These are phyloP conservation scores for Pipistrellus kuhlii DNA, from an alignment of 2,797 vertebrate species.

Conservation along the genomic window DNA sequence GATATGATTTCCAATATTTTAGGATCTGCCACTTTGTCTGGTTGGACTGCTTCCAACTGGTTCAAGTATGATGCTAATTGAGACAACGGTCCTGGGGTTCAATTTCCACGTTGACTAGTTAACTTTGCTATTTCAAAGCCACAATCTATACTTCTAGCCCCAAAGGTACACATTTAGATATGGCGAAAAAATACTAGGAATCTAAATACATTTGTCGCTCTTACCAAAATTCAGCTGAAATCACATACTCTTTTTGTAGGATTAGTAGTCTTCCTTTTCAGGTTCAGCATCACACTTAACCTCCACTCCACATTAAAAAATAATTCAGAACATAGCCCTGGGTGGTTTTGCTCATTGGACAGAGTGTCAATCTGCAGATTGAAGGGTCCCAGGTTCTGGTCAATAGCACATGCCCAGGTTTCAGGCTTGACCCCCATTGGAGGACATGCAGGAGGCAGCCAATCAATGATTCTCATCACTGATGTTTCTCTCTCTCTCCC, in stretches of 20 bases:
- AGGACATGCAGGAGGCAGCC: too few relatives aligned
- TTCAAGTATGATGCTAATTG: slow-evolving; percentile 71
- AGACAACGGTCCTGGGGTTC: slow-evolving; percentile 63
- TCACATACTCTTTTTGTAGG: neutral
- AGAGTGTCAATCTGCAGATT: too few relatives aligned
- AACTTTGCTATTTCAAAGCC: slow-evolving; percentile 59
- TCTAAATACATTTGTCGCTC: slow-evolving; percentile 60
- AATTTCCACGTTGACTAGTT: slow-evolving; percentile 69
- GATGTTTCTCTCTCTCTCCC: too few relatives aligned
- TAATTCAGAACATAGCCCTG: too few relatives aligned
- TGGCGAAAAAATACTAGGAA: slow-evolving; percentile 64
- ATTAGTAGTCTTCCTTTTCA: slow-evolving; percentile 48
- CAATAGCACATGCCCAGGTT: too few relatives aligned
- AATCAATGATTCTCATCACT: too few relatives aligned
- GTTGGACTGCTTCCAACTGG: slow-evolving; percentile 70
- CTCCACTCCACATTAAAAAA: slow-evolving; percentile 15
- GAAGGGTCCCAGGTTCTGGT: too few relatives aligned
- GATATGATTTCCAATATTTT: slow-evolving; percentile 63
- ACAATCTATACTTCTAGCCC: slow-evolving; percentile 57
- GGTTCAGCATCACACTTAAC: slow-evolving; percentile 3
- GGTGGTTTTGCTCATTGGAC: too few relatives aligned
- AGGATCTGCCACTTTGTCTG: slow-evolving; percentile 69
- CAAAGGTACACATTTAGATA: slow-evolving; percentile 46
- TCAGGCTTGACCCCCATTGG: too few relatives aligned
- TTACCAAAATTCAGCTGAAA: slow-evolving; percentile 67